Evolutionary conservation across 2,888 invertebrate genomes (phyloP).

Genomic region (Agelastica alni): DNA sequence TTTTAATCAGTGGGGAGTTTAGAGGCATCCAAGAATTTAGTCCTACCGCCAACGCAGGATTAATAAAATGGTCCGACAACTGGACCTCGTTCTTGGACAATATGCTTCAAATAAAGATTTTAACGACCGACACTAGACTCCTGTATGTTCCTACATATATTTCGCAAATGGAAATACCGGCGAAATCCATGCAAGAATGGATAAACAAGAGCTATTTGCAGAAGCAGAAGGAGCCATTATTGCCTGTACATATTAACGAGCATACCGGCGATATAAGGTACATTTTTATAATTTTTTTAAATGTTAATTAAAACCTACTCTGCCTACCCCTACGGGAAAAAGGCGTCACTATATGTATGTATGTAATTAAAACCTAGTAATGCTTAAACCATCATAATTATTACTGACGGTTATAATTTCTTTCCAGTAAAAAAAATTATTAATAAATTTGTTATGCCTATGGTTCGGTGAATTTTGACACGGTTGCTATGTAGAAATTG

Average conservation of each 20-base stretch:
- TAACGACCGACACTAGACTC: slow-evolving; percentile 68
- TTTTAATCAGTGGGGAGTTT: slow-evolving; percentile 43
- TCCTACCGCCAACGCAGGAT: slow-evolving; percentile 31
- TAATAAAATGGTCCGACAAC: slow-evolving; percentile 57
- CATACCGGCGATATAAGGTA: slow-evolving; percentile 47
- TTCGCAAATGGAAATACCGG: slow-evolving; percentile 58
- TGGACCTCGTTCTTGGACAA: slow-evolving; percentile 90
- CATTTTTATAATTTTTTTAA: too few species aligned
- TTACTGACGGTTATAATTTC: too few species aligned
- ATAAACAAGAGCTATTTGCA: slow-evolving; percentile 16
- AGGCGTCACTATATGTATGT: too few species aligned
- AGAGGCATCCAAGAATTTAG: slow-evolving; percentile 40
- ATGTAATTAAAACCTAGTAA: too few species aligned
- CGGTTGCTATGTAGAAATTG: too few species aligned
- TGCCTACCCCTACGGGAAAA: too few species aligned
- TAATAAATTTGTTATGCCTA: too few species aligned
- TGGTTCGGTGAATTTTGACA: too few species aligned
- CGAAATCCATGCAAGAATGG: slow-evolving; percentile 46
- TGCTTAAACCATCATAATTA: too few species aligned
- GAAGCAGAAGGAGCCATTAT: slow-evolving; percentile 32
- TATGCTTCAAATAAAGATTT: slow-evolving; percentile 76
- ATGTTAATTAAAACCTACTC: too few species aligned
- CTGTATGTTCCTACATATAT: slow-evolving; percentile 71
- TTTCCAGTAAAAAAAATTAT: too few species aligned
- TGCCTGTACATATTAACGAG: slow-evolving; percentile 54